Evolutionary conservation across 37 sponge, comb jelly and placozoan genomes (phyloP), one percentile per base, ranked within the genome.

Genomic region (Halichondria panicea): DNA sequence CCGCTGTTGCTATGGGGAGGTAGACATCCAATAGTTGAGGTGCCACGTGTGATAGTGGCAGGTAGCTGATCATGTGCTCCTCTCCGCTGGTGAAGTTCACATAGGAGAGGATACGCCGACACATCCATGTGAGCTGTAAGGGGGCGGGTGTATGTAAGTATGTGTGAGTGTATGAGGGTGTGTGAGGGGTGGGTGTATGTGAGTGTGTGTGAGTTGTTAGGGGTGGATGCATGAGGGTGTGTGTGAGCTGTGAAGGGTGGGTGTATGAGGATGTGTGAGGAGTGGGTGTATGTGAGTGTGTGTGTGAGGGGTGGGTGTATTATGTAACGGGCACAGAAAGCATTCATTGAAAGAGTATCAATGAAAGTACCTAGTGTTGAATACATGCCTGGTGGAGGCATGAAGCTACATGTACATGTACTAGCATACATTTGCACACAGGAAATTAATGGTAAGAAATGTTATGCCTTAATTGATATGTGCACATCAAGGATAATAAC

Each of bases 41-140:
- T 4, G 95, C 92, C 13, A 94, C 71, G 62, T 94, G 92, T 32
- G 85, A 84, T 9, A 94, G 85, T 1, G 95, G 92, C 19, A 94
- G 85, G 67, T 94, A 94, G 61, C 88, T 87, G 79, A 94, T 71
- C 0, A 89, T 28, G 32, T 86, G 83, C 48, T 94, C 94, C 52
- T 79, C 72, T 13, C 90, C 90, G 6, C 31, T 37, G 0, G 28
- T 61, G 32, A 60, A 81, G 37, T 75, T 76, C 38, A 63, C 61
- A 32, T 81, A 36, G 13, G 69, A 12, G 1, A 60, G 2, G 0
- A 82, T 21, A 31, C 78, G 55, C 4, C 59, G 36, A 31, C 83
- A 72, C 70, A 67, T 77, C 91, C 91, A 91, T 0, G 87, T 91
- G 12, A 91, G 40, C 91, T 91, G 70, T 25, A 32, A 65, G 59